These are phyloP conservation scores for Aselliscus stoliczkanus DNA, from an alignment of 2,797 vertebrate genomes.

Conservation along the genomic window DNA sequence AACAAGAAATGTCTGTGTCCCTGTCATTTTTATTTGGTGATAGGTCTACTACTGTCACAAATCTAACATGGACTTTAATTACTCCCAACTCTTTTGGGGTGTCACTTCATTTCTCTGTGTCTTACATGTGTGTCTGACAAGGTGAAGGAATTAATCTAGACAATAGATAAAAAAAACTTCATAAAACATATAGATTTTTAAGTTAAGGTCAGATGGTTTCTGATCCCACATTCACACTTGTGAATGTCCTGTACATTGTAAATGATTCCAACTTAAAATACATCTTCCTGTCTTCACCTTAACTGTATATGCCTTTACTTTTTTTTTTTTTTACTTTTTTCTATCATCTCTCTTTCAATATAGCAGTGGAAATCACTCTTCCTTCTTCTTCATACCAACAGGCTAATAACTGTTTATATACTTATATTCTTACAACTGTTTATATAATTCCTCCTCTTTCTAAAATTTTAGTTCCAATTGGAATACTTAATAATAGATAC, in stretches of 20 bases:
- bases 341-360: background rate
- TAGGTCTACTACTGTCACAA: background rate
- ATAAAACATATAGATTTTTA: background rate
- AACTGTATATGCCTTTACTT: background rate
- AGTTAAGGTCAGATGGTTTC: background rate
- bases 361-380: background rate
- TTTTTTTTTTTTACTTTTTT: background rate
- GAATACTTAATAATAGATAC: constrained; percentile 1
- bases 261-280: background rate
- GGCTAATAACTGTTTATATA: background rate
- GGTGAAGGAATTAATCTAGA: background rate
- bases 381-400: background rate
- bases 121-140: background rate
- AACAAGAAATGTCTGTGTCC: background rate
- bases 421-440: background rate
- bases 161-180: background rate
- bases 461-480: background rate
- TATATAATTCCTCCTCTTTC: background rate
- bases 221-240: background rate
- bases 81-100: background rate
- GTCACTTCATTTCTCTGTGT: background rate
- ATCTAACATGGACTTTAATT: background rate
- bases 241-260: background rate
- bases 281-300: background rate
- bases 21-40: background rate